Evolutionary conservation across 2,888 invertebrate genomes (phyloP), one percentile per base, ranked within the genome.

Genomic region (Drosophila mercatorum): DNA sequence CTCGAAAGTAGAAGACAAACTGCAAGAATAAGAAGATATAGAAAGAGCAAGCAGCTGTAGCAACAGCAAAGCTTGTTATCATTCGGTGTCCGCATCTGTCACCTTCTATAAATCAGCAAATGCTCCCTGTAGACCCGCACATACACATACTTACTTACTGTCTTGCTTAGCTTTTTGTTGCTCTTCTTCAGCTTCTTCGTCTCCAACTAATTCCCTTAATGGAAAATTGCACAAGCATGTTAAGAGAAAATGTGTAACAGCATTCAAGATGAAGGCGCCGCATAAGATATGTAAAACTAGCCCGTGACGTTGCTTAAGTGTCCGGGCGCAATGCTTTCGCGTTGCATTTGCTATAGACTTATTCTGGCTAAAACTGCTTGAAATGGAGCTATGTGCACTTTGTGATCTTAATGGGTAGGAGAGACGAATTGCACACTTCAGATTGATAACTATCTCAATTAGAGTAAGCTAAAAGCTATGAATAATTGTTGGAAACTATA

Each of bases 21-120:
- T 14, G n/a, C 31, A 44, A n/a, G 22, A 14, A 44, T 17, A 41
- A 55, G 55, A n/a, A 34, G 38, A 14, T 14, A 22, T 3, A 26
- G 38, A 10, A n/a, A 12, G 38, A 56, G 28, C 22, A 51, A n/a
- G 40, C 40, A 28, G 40, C n/a, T n/a, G 36, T 3, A 41, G 36
- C n/a, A n/a, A 28, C 26, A 65, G 63, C 58, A 72, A 83, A 75
- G 72, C 90, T 85, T 85, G 86, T 87, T 87, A 89, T 87, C 86
- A 88, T 85, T 82, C 72, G 79, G 83, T 79, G 82, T 76, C 83
- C 86, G 83, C 90, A 88, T 81, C 87, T 88, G 87, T 88, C 87
- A 90, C 89, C 81, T 90, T 81, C 83, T 88, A 88, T 88, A 88
- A 90, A 88, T 88, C 89, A 86, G 81, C 72, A 72, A 60, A 71